These are phyloP conservation scores for Spea multiplicata DNA, from an alignment of 2,113 vertebrate species.

Conservation along the genomic window DNA sequence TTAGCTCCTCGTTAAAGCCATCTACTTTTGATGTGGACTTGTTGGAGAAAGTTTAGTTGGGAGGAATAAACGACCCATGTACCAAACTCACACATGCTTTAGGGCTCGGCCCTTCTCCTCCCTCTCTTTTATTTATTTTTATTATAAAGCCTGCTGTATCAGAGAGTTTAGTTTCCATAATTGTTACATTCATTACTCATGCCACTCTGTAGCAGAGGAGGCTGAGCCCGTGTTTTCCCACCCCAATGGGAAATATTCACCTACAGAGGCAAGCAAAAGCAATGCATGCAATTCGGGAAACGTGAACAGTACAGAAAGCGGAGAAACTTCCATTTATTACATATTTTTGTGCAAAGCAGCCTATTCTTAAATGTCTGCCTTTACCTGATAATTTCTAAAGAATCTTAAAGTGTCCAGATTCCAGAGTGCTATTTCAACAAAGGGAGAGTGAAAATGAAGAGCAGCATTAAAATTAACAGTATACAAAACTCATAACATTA, in stretches of 20 bases:
- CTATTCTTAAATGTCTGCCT: too few species aligned
- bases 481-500: too few species aligned
- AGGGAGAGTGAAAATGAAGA: too few species aligned
- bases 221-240: slow-evolving; percentile 26
- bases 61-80: slow-evolving; percentile 56
- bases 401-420: too few species aligned
- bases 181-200: slow-evolving; percentile 58
- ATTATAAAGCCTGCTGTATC: slow-evolving; percentile 50
- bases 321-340: not conserved
- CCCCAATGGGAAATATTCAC: not conserved
- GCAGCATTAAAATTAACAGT: too few species aligned
- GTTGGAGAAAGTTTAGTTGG: slow-evolving; percentile 56
- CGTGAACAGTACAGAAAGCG: not conserved
- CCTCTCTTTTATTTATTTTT: slow-evolving; percentile 19
- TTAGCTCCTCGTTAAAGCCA: slow-evolving; percentile 66
- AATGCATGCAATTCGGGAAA: not conserved
- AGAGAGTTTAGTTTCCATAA: slow-evolving; percentile 58
- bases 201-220: slow-evolving; percentile 48
- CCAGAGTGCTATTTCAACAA: too few species aligned
- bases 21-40: slow-evolving; percentile 64
- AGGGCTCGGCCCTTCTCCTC: slow-evolving; percentile 45
- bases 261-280: not conserved
- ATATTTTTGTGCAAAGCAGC: too few species aligned
- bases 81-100: slow-evolving; percentile 54
- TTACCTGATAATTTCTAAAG: too few species aligned